A percentile compares a stretch with the other conserved stretches of the same genome.
These are phyloP conservation scores for Peromyscus melanophrys DNA, from an alignment of 2,797 vertebrate genomes.

Conservation along the genomic window DNA sequence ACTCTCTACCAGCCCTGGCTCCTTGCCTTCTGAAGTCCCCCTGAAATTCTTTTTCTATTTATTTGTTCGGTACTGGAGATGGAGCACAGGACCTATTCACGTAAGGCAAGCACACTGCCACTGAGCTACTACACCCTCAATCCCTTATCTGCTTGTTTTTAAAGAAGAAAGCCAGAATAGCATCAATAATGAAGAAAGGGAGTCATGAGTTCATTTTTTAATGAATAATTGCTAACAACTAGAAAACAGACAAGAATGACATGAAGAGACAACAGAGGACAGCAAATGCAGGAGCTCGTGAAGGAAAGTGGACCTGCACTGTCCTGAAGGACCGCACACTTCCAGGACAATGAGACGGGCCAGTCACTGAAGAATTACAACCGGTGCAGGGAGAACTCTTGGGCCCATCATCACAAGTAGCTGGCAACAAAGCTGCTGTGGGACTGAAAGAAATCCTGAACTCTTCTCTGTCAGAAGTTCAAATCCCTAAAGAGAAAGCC, in stretches of 20 bases:
- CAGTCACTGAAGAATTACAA: neutral
- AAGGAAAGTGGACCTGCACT: neutral
- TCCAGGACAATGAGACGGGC: neutral
- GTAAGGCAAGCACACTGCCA: neutral
- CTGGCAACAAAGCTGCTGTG: neutral
- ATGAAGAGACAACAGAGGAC: neutral
- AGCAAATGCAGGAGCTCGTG: neutral
- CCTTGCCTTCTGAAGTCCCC: neutral
- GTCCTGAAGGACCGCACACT: neutral
- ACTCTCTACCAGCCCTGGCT: neutral
- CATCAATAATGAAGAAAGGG: neutral
- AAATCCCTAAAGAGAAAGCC: neutral
- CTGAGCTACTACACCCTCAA: neutral
- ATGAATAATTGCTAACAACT: neutral
- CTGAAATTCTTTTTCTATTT: neutral
- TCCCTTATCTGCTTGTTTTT: neutral
- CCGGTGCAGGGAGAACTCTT: neutral
- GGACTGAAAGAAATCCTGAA: neutral
- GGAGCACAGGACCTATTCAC: neutral
- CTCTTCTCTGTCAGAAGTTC: neutral
- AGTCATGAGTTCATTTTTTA: neutral
- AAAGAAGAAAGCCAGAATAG: conserved; percentile 24
- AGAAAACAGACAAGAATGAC: conserved; percentile 16
- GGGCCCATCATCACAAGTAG: neutral
- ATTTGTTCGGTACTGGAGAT: no score